Evolutionary conservation across 2,888 invertebrate species (phyloP), one percentile per base, ranked within the genome.

Genomic region (Unio pictorum): DNA sequence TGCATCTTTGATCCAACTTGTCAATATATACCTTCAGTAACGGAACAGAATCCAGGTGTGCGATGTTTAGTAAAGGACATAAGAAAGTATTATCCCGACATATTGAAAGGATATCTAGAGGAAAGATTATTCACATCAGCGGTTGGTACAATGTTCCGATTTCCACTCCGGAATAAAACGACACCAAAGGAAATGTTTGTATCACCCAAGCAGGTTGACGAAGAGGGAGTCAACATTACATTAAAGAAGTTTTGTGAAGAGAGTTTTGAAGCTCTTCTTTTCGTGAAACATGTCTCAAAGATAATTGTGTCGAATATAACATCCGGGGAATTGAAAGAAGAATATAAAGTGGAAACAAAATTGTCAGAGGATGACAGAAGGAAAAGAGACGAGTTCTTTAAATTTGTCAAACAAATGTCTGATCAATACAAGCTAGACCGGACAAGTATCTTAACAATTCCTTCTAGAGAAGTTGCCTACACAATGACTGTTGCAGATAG

Each of bases 101-200:
- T 81, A 5, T 79, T 86, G 67, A 55, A 75, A 3, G 81, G 86
- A 23, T 88, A 84, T 71, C 75, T 83, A 26, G 75, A 78, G 26
- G 75, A 81, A 30, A 30, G 64, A 18, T 73, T 81, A 18, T 68
- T 75, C 20, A 69, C 75, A 3, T 45, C 45, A 18, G 62, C 3
- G 11, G 45, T 67, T 15, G 84, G 81, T 7, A 88, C 89, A 8
- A 72, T 88, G 64, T 89, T 89, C 68, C 72, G 88, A 26, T 83
- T 88, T 63, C 88, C 88, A 20, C 75, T 88, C 54, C 73, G 88
- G 67, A 81, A 66, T 26, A 56, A 65, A 23, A 63, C 76, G n/a
- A 87, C 88, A 2, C 77, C 81, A 45, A 79, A 88, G 11, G 79
- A 79, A 4, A 73, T 76, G 11, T 66, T 75, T 20, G 61, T 63